These are phyloP conservation scores for Caenorhabditis sinica DNA, from an alignment of 2,888 invertebrate species.

Conservation along the genomic window DNA sequence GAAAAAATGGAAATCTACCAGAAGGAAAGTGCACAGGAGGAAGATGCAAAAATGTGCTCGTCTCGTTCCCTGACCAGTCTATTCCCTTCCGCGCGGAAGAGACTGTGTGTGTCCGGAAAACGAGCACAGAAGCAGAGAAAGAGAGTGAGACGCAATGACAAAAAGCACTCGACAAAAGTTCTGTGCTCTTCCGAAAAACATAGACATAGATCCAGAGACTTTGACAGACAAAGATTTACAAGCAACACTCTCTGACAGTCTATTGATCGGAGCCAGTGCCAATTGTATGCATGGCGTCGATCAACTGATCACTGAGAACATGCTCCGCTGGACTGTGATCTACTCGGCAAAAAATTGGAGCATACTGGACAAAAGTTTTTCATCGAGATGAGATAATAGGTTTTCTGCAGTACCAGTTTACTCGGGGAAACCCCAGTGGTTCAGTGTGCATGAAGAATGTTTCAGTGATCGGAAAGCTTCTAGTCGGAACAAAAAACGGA, in stretches of 20 bases:
- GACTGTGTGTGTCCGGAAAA: constrained; percentile 55
- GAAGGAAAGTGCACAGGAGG: constrained; percentile 43
- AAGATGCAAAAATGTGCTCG: constrained; percentile 35
- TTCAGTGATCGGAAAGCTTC: constrained; percentile 10
- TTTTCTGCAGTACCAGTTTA: constrained; percentile 11
- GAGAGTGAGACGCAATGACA: constrained; percentile 58
- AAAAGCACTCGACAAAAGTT: constrained; percentile 60
- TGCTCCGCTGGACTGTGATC: constrained; percentile 39
- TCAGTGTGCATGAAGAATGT: not conserved
- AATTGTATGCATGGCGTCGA: constrained; percentile 49
- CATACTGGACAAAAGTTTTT: not conserved
- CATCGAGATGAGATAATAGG: not conserved
- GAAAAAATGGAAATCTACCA: constrained; percentile 1
- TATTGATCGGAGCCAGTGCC: constrained; percentile 51
- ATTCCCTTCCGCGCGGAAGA: constrained; percentile 57
- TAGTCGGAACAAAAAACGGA: not conserved
- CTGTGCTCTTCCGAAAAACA: constrained; percentile 27
- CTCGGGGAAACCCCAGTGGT: not conserved
- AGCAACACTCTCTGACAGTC: constrained; percentile 14
- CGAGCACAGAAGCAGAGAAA: constrained; percentile 19
- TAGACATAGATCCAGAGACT: constrained; percentile 25
- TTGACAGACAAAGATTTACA: constrained; percentile 25
- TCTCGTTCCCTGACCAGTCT: constrained; percentile 48
- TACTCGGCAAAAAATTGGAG: not conserved
- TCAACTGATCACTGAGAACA: constrained; percentile 50